These are phyloP conservation scores for Aselliscus stoliczkanus DNA, from an alignment of 2,797 vertebrate genomes.

Conservation along the genomic window DNA sequence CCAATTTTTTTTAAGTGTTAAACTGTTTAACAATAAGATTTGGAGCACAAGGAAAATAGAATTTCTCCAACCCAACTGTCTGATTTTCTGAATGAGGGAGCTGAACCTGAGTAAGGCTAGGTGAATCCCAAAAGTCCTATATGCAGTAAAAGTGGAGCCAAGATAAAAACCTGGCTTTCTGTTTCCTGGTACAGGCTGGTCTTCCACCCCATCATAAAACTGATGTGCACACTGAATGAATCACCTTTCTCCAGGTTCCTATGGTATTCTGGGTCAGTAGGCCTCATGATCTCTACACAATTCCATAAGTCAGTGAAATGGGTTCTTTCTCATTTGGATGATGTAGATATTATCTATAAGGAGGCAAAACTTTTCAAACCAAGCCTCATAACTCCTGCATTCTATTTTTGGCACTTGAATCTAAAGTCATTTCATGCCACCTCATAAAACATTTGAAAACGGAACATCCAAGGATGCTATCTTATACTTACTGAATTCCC, in stretches of 20 bases:
- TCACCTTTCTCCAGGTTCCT: not conserved
- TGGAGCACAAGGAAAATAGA: not conserved
- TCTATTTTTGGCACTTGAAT: conserved; percentile 41
- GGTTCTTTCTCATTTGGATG: not conserved
- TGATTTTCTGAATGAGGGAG: not conserved
- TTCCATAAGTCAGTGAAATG: not conserved
- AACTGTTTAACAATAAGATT: not conserved
- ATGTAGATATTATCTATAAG: not conserved
- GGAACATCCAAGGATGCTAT: not conserved
- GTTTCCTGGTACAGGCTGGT: not conserved
- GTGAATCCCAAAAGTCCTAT: not conserved
- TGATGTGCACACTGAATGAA: not conserved
- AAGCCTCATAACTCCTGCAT: not conserved
- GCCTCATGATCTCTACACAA: not conserved
- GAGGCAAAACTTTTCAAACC: not conserved
- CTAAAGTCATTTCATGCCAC: conserved; percentile 28
- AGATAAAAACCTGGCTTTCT: not conserved
- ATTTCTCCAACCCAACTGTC: not conserved
- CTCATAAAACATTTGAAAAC: conserved; percentile 42
- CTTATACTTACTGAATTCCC: conserved; percentile 17
- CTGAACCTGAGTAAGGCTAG: not conserved
- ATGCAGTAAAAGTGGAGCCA: not conserved
- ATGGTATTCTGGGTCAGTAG: not conserved
- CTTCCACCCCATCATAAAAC: not conserved
- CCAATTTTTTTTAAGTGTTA: not conserved